Evolutionary conservation across 2,113 vertebrate species (phyloP).

Genomic region (Tetrao urogallus): DNA sequence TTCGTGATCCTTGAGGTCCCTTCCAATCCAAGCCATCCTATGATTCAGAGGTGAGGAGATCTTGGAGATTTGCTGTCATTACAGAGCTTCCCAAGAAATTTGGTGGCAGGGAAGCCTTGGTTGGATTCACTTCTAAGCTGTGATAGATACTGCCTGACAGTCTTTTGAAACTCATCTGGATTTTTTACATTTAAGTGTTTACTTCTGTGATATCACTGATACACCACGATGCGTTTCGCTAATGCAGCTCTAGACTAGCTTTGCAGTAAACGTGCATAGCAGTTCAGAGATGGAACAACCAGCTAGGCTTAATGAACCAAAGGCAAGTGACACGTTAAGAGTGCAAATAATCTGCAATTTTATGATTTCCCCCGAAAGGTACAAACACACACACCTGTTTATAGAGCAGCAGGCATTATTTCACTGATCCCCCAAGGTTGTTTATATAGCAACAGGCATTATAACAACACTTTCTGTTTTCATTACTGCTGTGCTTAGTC

Average conservation of each 20-base stretch:
- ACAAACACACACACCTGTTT: constrained; percentile 53
- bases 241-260: not conserved
- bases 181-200: not conserved
- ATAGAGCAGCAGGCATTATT: constrained; percentile 59
- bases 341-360: constrained; percentile 43
- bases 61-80: not conserved
- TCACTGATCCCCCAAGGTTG: constrained; percentile 39
- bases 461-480: constrained; percentile 58
- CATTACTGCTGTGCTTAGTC: constrained; percentile 65
- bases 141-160: not conserved
- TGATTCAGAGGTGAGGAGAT: not conserved
- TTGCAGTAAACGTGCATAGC: not conserved
- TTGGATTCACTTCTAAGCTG: not conserved
- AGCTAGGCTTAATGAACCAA: constrained; percentile 37
- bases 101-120: not conserved
- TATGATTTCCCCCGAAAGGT: constrained; percentile 32
- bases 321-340: constrained; percentile 31
- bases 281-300: not conserved
- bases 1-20: too few species aligned
- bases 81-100: not conserved
- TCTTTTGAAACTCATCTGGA: not conserved
- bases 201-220: not conserved
- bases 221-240: not conserved
- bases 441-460: constrained; percentile 65
- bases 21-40: too few species aligned